Evolutionary conservation across 2,888 invertebrate genomes (phyloP).

Genomic region (Cenopis cana): DNA sequence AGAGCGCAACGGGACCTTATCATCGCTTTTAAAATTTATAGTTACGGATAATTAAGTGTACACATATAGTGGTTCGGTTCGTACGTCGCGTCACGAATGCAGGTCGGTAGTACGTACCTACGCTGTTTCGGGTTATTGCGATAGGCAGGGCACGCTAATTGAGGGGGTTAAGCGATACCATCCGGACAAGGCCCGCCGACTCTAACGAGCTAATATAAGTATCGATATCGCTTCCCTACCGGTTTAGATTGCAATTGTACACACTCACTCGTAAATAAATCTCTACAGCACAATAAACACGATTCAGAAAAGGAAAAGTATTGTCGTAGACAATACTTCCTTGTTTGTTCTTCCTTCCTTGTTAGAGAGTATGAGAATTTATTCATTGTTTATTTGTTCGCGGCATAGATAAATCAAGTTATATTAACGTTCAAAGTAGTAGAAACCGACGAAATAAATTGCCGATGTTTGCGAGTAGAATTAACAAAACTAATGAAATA

Average conservation of each 20-base stretch:
- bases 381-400: conserved; percentile 32
- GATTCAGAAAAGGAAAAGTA: conserved; percentile 38
- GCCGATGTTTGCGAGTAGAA: neutral
- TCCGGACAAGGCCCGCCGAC: conserved; percentile 63
- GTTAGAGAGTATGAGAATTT: conserved; percentile 29
- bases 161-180: conserved; percentile 71
- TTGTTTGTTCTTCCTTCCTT: conserved; percentile 23
- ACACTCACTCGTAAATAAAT: conserved; percentile 37
- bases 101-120: conserved; percentile 57
- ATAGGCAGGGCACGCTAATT: conserved; percentile 73
- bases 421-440: neutral
- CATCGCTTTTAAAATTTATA: conserved; percentile 79
- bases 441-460: neutral
- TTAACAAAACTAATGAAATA: neutral
- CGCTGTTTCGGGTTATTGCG: conserved; percentile 68
- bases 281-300: conserved; percentile 43
- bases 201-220: conserved; percentile 70
- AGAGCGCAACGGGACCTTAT: conserved; percentile 77
- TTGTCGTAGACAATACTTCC: conserved; percentile 40
- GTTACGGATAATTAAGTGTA: conserved; percentile 80
- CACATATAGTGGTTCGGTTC: conserved; percentile 66
- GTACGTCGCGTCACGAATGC: conserved; percentile 73
- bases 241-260: conserved; percentile 45
- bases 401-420: conserved; percentile 4
- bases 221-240: conserved; percentile 52